These are phyloP conservation scores for Tetragonula carbonaria DNA, from an alignment of 2,888 invertebrate genomes.

Conservation along the genomic window DNA sequence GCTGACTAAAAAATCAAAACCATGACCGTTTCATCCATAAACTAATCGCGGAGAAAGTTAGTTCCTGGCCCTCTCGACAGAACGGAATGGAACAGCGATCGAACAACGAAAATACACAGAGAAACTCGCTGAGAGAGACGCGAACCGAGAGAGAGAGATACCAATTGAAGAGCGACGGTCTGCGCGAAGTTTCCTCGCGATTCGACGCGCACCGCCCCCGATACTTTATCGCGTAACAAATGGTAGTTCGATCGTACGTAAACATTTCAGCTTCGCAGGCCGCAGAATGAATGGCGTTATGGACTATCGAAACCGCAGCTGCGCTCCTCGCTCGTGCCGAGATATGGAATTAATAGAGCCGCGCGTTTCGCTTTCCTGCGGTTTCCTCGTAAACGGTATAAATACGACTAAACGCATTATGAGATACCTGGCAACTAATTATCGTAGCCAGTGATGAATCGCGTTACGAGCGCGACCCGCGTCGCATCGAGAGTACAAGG, in stretches of 20 bases:
- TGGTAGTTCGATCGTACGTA: conserved; percentile 70
- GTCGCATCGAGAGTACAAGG: too few species aligned
- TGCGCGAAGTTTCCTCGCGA: conserved; percentile 50
- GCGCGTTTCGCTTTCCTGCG: conserved; percentile 36
- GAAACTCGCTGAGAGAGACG: conserved; percentile 6
- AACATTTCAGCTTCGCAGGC: conserved; percentile 66
- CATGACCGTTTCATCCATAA: background rate
- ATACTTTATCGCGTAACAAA: conserved; percentile 72
- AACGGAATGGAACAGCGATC: background rate
- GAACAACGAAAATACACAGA: conserved; percentile 32
- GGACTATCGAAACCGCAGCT: conserved; percentile 69
- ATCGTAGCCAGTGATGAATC: conserved; percentile 42
- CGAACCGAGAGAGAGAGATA: conserved; percentile 36
- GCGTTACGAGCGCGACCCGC: background rate
- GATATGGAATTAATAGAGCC: conserved; percentile 69
- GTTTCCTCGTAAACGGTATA: conserved; percentile 48
- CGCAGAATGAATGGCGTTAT: conserved; percentile 68
- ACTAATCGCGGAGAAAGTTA: conserved; percentile 4
- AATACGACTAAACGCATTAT: conserved; percentile 48
- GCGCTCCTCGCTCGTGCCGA: conserved; percentile 57
- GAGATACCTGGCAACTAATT: conserved; percentile 55
- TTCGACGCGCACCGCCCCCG: conserved; percentile 22
- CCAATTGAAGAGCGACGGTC: conserved; percentile 18
- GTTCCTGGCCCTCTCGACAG: background rate
- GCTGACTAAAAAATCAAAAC: background rate